Conservation (phyloP, 2,888 invertebrate species). For the Heliconius erato region DNA sequence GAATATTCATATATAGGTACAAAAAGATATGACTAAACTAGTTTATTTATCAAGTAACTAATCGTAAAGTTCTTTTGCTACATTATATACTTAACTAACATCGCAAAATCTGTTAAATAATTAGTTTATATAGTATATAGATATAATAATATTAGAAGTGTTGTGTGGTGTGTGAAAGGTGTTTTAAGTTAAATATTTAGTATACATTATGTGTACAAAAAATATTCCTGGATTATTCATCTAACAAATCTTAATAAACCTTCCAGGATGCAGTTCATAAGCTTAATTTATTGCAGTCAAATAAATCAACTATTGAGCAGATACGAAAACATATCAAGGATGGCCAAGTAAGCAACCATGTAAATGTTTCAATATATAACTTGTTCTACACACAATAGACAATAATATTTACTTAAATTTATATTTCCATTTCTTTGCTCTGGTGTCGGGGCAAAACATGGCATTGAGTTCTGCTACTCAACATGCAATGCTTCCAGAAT, state of each 20-base stretch:
- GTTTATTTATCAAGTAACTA: neutral
- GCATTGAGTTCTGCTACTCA: too few relatives aligned
- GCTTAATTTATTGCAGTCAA: slow-evolving; percentile 90
- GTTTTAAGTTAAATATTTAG: too few relatives aligned
- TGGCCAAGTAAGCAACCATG: slow-evolving; percentile 69
- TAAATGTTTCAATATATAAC: slow-evolving; percentile 19
- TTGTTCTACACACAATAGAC: neutral
- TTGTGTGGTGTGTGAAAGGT: too few relatives aligned
- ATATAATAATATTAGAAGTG: too few relatives aligned
- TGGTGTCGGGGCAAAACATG: too few relatives aligned
- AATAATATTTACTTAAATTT: neutral
- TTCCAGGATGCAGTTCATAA: slow-evolving; percentile 89
- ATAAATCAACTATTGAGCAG: slow-evolving; percentile 87
- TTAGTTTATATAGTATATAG: too few relatives aligned
- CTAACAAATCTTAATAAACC: neutral
- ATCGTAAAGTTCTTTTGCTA: slow-evolving; percentile 1
- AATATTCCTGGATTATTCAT: too few relatives aligned
- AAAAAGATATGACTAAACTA: neutral
- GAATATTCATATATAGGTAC: neutral
- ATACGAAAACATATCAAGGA: slow-evolving; percentile 70
- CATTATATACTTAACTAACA: neutral
- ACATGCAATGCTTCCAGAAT: too few relatives aligned
- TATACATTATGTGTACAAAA: too few relatives aligned
- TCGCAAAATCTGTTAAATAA: too few relatives aligned
- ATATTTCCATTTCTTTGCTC: too few relatives aligned